A percentile compares a stretch with the other conserved stretches of the same genome.
Evolutionary conservation across 2,888 invertebrate genomes (phyloP).

Genomic region (Volucella zonaria): DNA sequence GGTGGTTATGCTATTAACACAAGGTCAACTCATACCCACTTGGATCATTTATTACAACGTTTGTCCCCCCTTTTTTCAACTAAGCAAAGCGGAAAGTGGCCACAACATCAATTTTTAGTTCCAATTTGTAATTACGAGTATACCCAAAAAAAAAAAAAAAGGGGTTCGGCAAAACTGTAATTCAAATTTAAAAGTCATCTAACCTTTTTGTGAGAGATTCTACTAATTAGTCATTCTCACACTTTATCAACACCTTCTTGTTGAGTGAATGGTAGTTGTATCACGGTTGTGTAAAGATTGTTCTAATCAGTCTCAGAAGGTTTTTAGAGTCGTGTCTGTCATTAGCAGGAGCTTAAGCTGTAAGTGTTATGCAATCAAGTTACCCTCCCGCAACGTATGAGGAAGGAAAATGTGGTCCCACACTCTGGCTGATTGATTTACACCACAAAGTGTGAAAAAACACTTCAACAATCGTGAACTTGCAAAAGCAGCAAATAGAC

Average conservation of each 20-base stretch:
- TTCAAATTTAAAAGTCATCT: conserved; percentile 47
- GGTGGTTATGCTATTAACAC: conserved; percentile 22
- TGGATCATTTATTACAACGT: conserved; percentile 36
- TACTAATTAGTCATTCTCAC: conserved; percentile 50
- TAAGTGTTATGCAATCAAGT: background rate
- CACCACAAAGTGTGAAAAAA: conserved; percentile 46
- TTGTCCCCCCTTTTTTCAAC: conserved; percentile 1
- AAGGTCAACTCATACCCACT: conserved; percentile 34
- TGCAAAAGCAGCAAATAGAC: conserved; percentile 57
- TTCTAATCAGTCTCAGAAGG: conserved; percentile 18
- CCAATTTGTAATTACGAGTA: conserved; percentile 17
- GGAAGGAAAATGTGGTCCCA: conserved; percentile 29
- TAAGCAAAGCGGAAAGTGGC: background rate
- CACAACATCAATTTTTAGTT: conserved; percentile 21
- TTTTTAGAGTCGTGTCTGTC: conserved; percentile 33
- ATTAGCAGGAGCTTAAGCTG: conserved; percentile 50
- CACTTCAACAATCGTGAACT: conserved; percentile 60
- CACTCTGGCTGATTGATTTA: conserved; percentile 64
- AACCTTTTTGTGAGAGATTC: conserved; percentile 35
- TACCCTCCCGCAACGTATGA: background rate
- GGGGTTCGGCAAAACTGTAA: conserved; percentile 22
- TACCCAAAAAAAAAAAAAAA: background rate
- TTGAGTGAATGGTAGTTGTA: background rate
- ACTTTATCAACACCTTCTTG: conserved; percentile 15
- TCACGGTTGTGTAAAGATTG: background rate